Evolutionary conservation across 2,113 vertebrate species (phyloP).

Genomic region (Marmota flaviventris): DNA sequence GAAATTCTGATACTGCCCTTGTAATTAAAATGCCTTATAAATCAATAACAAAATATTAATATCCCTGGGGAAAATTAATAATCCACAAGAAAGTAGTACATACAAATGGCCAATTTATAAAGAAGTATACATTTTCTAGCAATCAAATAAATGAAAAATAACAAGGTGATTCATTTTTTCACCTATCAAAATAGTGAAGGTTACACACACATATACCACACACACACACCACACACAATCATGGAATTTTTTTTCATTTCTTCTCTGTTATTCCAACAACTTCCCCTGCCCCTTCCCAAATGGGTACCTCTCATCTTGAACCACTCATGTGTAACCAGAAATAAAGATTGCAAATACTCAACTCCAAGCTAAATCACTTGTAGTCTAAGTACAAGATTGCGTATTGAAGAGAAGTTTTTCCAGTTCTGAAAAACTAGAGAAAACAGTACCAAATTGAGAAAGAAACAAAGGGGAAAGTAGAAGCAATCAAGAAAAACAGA

Average conservation of each 20-base stretch:
- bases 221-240: not conserved
- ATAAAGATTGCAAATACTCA: not conserved
- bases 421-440: slow-evolving; percentile 3
- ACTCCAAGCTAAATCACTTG: not conserved
- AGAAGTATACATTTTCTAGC: not conserved
- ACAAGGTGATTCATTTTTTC: not conserved
- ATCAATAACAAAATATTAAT: slow-evolving; percentile 43
- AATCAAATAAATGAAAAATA: slow-evolving; percentile 49
- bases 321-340: not conserved
- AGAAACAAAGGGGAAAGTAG: not conserved
- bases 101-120: slow-evolving; percentile 30
- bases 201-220: not conserved
- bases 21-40: slow-evolving; percentile 39
- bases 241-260: not conserved
- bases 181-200: slow-evolving; percentile 36
- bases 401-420: not conserved
- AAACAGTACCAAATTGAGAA: not conserved
- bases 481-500: not conserved
- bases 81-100: not conserved
- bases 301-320: not conserved
- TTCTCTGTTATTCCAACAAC: not conserved
- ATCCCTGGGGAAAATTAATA: not conserved
- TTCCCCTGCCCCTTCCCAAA: not conserved
- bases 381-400: not conserved
- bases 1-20: slow-evolving; percentile 9